Base-by-base conservation (phyloP, 1,140 invertebrate species). In the Bradysia coprophila region DNA sequence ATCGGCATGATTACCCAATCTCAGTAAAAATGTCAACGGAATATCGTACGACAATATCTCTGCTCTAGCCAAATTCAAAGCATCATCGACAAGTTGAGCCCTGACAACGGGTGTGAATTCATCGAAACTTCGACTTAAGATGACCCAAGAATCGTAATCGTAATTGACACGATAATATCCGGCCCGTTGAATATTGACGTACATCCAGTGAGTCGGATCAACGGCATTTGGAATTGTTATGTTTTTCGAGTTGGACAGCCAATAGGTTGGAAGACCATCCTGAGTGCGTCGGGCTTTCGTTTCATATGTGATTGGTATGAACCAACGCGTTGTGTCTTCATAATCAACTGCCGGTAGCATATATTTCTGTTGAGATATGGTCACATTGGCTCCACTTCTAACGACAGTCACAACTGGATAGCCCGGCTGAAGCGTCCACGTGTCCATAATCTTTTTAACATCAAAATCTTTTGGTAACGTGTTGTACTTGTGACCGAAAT, bases 71-170 rank as follows among this genome's bases (percentile, higher is more conserved):
- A 91, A 61, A 53, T 79, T 78, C 51, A 89, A 75, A 1, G 82
- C 70, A 61, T 93, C 87, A 49, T 89, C 81, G 9, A 93, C 68
- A 1, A 92, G 54, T 50, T 86, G 79, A 0, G 82, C 85, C 33
- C 81, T 68, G 43, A 81, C 81, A 0, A 80, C 61, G 1, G 71
- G 60, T 1, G 65, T 61, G 10, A 63, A 39, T 0, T 51, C 51
- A 34, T 65, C 67, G 0, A 78, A 62, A 21, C 72, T 66, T 5
- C 64, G 48, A n/a, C 67, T 69, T 0, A 86, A 56, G 0, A 65
- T 51, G 21, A 63, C 50, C 82, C 81, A 86, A 49, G 78, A 78
- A 1, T 53, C 48, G 31, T 64, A 48, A 43, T 84, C 76, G 50
- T 86, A 86, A 56, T 84, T 85, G 0, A 83, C 78, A 11, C 77